phyloP scores from a whole-genome alignment of 2,888 invertebrate genomes.

The Pyrochroa serraticornis region DNA sequence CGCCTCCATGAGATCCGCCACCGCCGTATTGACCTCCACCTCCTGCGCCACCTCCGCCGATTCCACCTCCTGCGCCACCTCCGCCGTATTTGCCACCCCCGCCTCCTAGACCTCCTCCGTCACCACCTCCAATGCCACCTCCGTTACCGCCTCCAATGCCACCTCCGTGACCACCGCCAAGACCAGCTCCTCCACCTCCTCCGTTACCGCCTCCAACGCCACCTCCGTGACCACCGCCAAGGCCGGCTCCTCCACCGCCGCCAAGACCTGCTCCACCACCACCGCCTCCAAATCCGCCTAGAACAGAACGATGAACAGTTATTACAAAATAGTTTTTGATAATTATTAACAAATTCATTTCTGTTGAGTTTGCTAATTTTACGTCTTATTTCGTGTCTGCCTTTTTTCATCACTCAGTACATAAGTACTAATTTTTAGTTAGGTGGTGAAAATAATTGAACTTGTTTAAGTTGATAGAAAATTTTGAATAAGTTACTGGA shows the following conservation, averaged over 20 bases:
- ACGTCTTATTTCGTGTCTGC: too few relatives aligned
- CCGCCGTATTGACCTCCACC: neutral
- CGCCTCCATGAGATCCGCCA: conserved; percentile 8
- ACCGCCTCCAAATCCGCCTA: conserved; percentile 56
- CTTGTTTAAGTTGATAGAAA: too few relatives aligned
- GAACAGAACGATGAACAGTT: too few relatives aligned
- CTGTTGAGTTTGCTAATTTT: too few relatives aligned
- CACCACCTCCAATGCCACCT: conserved; percentile 11
- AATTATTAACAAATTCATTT: too few relatives aligned
- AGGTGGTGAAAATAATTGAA: too few relatives aligned
- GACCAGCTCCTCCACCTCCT: neutral
- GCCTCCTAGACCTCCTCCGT: conserved; percentile 4
- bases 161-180: conserved; percentile 7
- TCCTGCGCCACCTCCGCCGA: conserved; percentile 2
- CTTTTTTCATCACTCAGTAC: too few relatives aligned
- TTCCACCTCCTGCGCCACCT: conserved; percentile 2
- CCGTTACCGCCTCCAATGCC: neutral
- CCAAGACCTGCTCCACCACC: conserved; percentile 54
- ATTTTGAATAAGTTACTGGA: too few relatives aligned
- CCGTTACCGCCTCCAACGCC: neutral
- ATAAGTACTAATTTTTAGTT: too few relatives aligned
- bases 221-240: neutral
- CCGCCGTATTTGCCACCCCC: neutral
- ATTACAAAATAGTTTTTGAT: too few relatives aligned
- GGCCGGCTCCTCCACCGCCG: neutral